These are phyloP conservation scores for Apostichopus japonicus DNA, from an alignment of 35 echinoderm and acorn worm species.

Conservation along the genomic window DNA sequence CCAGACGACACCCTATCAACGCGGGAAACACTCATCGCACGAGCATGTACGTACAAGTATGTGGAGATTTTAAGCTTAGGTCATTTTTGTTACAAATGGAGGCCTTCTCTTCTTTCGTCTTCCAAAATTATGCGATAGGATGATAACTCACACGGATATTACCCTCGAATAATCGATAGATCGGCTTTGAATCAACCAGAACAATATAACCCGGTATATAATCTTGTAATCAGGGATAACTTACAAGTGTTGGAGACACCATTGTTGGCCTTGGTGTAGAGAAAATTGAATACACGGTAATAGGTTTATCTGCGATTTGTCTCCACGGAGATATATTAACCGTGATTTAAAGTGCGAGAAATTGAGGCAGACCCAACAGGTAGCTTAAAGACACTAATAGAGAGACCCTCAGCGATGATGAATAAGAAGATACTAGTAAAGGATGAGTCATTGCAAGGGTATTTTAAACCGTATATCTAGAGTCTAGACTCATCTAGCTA, in stretches of 20 bases:
- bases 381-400: background rate
- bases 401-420: background rate
- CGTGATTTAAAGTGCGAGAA: background rate
- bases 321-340: background rate
- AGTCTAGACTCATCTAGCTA: background rate
- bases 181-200: background rate
- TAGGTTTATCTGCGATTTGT: background rate
- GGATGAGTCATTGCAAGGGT: background rate
- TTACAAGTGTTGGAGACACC: background rate
- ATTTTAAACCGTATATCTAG: background rate
- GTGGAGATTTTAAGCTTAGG: background rate
- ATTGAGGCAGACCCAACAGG: background rate
- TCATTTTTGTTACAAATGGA: background rate
- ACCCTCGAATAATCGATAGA: background rate
- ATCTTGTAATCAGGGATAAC: background rate
- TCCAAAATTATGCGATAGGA: background rate
- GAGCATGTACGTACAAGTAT: background rate
- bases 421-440: background rate
- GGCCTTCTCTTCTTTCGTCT: background rate
- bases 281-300: background rate
- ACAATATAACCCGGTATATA: background rate
- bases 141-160: background rate
- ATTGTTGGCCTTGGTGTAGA: background rate
- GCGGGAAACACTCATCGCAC: too few species aligned
- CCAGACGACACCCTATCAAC: too few species aligned